Base-by-base conservation (phyloP, 2,888 invertebrate species). In the Ophioninae sp. region DNA sequence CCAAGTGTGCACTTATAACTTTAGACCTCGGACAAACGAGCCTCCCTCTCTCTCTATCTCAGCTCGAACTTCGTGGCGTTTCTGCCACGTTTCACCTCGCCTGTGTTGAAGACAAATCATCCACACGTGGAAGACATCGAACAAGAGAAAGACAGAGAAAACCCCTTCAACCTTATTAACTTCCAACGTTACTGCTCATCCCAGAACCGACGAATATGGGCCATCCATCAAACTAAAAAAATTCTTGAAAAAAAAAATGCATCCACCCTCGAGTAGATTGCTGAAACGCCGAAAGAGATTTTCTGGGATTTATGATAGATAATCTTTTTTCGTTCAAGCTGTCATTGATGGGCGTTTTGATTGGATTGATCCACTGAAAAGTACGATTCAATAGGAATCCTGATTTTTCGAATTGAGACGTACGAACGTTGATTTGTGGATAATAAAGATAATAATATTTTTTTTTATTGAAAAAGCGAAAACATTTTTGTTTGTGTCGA, bases 1-100 rank as follows among this genome's bases (percentile, higher is more conserved):
- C 75, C 85, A 74, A 81, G 84, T 83, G 86, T 87, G 81, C 81
- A 85, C 86, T 86, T 79, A 81, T 87, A 90, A 90, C 90, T 90
- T 88, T 85, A 88, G 87, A 86, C 85, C 87, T 80, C 68, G 71
- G 63, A 59, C 81, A 68, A 63, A 58, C 76, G 63, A 64, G 39
- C 85, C 69, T 30, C 30, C 72, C 44, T 75, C 74, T 75, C 76
- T 68, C 61, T 75, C 44, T n/a, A n/a, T 65, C 65, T 30, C 9
- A 39, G 37, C 37, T 44, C 74, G 73, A 65, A 73, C 30, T 30
- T 30, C 69, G 74, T 69, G 69, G 59, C 75, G 61, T 56, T 79
- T 39, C 56, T 51, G 30, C 39, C 37, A 74, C 64, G 17, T 51
- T 56, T 51, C 51, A 6, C 64, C 13, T 30, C 64, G 51, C 37